Evolutionary conservation across 2,888 invertebrate species (phyloP), one percentile per base, ranked within the genome.

Genomic region (Eulithis testata): DNA sequence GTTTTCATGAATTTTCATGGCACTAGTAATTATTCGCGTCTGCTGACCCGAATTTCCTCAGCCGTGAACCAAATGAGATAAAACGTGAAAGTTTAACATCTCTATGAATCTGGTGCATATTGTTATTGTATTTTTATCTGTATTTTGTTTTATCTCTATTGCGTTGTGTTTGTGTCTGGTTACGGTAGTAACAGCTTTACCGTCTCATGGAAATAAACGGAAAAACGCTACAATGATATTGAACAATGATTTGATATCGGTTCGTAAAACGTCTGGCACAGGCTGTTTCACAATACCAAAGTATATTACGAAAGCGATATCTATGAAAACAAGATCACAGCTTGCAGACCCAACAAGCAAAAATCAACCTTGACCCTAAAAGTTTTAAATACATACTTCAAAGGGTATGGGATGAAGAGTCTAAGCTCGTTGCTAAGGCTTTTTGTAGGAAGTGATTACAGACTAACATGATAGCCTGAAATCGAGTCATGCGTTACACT

Each of bases 31-130:
- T 76, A 78, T 78, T 76, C 77, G 73, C 70, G 76, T 73, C 76
- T 76, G 75, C 69, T 79, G 81, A 80, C 81, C 82, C 75, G 81
- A 73, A 79, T 82, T 68, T 73, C 70, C 71, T 76, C 77, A 75
- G 69, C 79, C 77, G 80, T 79, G 77, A 76, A 76, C 65, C 73
- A 74, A 69, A 74, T 73, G 62, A 70, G 72, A 73, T 64, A 64
- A 71, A 79, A 73, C 67, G 65, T 69, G 69, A 75, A 77, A 73
- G 71, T 72, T 74, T 51, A 79, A 79, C 76, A 80, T 69, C 68
- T 70, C 73, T 75, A 71, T 74, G 68, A 73, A 72, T 75, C 71
- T 70, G 65, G 70, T 71, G 72, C 73, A 75, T 74, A 53, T 56
- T 58, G 66, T 63, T 60, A 60, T 55, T 65, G 60, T 71, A 59